A percentile compares a stretch with the other conserved stretches of the same genome.
phyloP scores from a whole-genome alignment of 2,888 invertebrate species.

The Stegana nigrithorax region DNA sequence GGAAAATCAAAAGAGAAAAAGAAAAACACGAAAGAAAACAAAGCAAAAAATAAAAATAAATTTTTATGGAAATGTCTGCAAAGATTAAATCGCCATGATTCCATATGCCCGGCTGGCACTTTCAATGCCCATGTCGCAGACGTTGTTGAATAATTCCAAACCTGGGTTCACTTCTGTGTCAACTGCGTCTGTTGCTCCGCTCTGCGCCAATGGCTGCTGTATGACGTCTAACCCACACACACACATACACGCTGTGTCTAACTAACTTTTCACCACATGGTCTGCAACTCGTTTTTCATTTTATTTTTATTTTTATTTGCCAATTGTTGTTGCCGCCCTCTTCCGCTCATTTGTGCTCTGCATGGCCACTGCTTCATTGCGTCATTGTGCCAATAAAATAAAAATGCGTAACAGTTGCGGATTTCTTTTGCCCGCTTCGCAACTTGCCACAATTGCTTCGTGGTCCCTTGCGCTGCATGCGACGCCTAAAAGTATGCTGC shows the following conservation, averaged over 20 bases:
- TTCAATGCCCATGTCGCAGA: slow-evolving; percentile 21
- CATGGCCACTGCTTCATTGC: too few species aligned
- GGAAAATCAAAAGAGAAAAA: too few species aligned
- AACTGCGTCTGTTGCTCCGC: slow-evolving; percentile 28
- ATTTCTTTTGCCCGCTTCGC: slow-evolving; percentile 26
- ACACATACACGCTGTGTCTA: not conserved
- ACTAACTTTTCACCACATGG: too few species aligned
- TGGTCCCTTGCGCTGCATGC: slow-evolving; percentile 19
- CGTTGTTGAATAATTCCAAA: too few species aligned
- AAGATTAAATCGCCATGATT: slow-evolving; percentile 59
- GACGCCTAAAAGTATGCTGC: slow-evolving; percentile 13
- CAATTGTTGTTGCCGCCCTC: too few species aligned
- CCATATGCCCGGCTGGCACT: slow-evolving; percentile 13
- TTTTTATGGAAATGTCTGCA: slow-evolving; percentile 60
- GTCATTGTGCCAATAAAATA: too few species aligned
- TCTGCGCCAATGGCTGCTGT: slow-evolving; percentile 6
- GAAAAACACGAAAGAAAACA: not conserved
- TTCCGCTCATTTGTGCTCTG: too few species aligned
- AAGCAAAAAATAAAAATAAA: slow-evolving; percentile 54
- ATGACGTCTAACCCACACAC: slow-evolving; percentile 32
- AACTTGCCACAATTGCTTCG: not conserved
- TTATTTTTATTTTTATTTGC: too few species aligned
- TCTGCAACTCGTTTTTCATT: too few species aligned
- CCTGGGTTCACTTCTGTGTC: too few species aligned
- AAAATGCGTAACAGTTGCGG: slow-evolving; percentile 60